Conservation (phyloP, 2,797 vertebrate genomes). For the Heliangelus exortis region DNA sequence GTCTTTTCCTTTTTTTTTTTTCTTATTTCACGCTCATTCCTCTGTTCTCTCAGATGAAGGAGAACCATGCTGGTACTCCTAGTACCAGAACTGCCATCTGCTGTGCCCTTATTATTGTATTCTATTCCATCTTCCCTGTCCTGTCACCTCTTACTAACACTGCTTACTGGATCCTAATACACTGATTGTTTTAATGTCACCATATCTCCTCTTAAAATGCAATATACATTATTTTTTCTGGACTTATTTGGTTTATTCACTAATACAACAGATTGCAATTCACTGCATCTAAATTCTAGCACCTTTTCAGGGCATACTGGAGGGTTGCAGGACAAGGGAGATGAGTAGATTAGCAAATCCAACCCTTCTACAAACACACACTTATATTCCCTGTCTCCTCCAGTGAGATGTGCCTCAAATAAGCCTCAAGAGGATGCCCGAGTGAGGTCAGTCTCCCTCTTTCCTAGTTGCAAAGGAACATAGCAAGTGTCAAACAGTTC, state of each 20-base stretch:
- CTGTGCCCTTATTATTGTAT: slow-evolving; percentile 49
- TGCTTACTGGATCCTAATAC: slow-evolving; percentile 16
- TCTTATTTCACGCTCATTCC: slow-evolving; percentile 1
- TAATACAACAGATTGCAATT: not conserved
- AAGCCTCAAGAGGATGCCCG: not conserved
- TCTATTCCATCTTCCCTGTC: slow-evolving; percentile 24
- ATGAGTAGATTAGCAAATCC: not conserved
- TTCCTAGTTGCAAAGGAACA: not conserved
- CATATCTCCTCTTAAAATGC: not conserved
- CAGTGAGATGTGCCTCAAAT: not conserved
- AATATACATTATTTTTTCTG: not conserved
- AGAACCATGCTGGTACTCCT: slow-evolving; percentile 19
- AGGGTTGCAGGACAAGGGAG: not conserved
- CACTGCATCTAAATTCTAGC: not conserved
- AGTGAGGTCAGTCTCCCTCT: not conserved
- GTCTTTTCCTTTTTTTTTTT: not conserved
- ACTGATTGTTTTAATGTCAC: slow-evolving; percentile 28
- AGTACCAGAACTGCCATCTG: slow-evolving; percentile 69
- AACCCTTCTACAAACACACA: not conserved
- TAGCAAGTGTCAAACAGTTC: not conserved
- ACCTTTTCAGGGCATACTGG: not conserved
- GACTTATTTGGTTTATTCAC: not conserved
- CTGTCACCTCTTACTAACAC: slow-evolving; percentile 47
- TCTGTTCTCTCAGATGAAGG: not conserved
- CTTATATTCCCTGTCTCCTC: not conserved